Evolutionary conservation across 2,797 vertebrate genomes (phyloP).

Genomic region (Agapornis canus): DNA sequence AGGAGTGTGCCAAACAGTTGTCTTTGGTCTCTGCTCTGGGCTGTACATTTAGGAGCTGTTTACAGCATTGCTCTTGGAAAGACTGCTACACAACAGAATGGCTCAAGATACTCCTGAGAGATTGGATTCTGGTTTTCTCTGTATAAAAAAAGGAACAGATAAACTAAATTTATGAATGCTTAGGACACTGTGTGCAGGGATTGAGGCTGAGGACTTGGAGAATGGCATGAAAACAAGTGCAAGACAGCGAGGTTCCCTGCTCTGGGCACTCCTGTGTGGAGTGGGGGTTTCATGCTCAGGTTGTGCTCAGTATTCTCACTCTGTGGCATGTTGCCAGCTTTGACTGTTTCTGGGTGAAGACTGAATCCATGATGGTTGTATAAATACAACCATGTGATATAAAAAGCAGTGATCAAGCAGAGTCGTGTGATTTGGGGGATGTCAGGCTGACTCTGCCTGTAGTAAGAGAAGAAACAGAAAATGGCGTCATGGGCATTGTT

Average conservation of each 20-base stretch:
- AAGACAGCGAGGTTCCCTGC: background rate
- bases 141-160: background rate
- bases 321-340: background rate
- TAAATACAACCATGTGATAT: background rate
- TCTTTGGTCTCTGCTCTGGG: background rate
- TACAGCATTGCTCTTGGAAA: background rate
- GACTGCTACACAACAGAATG: background rate
- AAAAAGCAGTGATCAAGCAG: background rate
- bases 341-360: background rate
- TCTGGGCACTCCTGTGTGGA: background rate
- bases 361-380: background rate
- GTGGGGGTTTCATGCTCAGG: background rate
- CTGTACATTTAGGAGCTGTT: background rate
- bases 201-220: background rate
- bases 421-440: background rate
- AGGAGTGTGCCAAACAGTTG: rapidly evolving
- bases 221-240: background rate
- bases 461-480: background rate
- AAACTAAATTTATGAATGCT: background rate
- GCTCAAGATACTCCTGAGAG: background rate
- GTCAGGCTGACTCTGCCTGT: background rate
- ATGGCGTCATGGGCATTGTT: background rate
- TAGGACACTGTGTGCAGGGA: background rate
- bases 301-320: background rate
- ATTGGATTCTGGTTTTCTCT: background rate